These are phyloP conservation scores for Choristoneura rosaceana DNA, from an alignment of 2,888 invertebrate genomes.

Conservation along the genomic window DNA sequence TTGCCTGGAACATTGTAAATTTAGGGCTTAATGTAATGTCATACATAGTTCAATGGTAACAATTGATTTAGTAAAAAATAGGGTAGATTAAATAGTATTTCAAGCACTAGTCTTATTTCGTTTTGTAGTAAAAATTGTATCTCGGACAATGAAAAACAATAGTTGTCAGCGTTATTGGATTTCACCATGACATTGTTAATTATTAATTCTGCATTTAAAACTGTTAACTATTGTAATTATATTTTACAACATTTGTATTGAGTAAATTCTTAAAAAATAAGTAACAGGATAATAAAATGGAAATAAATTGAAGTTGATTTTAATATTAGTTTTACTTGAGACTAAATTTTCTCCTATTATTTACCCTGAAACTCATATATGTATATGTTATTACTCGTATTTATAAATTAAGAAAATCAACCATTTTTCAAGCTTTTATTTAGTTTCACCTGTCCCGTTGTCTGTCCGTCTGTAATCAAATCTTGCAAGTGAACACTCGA, in stretches of 20 bases:
- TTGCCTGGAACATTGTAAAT: constrained; percentile 72
- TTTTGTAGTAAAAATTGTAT: constrained; percentile 52
- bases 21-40: constrained; percentile 63
- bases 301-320: constrained; percentile 84
- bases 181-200: constrained; percentile 80
- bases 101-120: constrained; percentile 57
- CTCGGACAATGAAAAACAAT: constrained; percentile 55
- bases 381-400: too few species aligned
- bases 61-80: constrained; percentile 67
- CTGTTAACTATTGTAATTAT: constrained; percentile 82
- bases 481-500: too few species aligned
- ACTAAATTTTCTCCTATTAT: constrained; percentile 30
- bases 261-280: constrained; percentile 75
- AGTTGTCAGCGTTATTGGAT: constrained; percentile 60
- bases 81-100: constrained; percentile 54
- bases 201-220: constrained; percentile 81
- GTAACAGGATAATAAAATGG: constrained; percentile 77
- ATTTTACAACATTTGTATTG: constrained; percentile 82
- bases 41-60: constrained; percentile 67
- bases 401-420: too few species aligned
- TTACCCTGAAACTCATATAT: neutral
- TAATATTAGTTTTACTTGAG: constrained; percentile 55
- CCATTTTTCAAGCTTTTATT: too few species aligned
- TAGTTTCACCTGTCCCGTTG: too few species aligned
- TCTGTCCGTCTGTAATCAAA: too few species aligned